Evolutionary conservation across 2,113 vertebrate species (phyloP), one percentile per base, ranked within the genome.

Genomic region (Machaerirhynchus nigripectus): DNA sequence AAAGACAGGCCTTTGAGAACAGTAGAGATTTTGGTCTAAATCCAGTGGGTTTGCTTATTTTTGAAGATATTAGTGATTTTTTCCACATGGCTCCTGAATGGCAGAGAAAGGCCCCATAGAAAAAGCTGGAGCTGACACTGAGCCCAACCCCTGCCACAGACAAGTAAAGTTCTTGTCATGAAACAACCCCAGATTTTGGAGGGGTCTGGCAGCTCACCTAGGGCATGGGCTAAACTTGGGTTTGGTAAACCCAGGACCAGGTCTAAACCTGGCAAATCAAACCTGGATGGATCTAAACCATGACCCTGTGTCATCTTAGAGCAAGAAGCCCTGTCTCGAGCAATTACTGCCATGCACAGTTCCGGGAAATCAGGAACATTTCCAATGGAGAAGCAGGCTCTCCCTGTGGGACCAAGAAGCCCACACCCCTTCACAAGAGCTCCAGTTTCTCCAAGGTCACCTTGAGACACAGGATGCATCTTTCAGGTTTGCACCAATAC

Each of bases 401-500:
- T 9, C 15, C 33, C 30, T 31, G 5, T 44, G 18, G 23, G 31
- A 69, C 56, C 33, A 80, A 68, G 52, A 59, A 47, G 16, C 27
- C 42, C 7, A 35, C 6, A 2, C 35, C 2, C 0, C 28, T 30
- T 75, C 35, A 37, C 1, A 1, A 10, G 19, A n/a, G 31, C 27
- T 49, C 80, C 44, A 8, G 16, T 61, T 84, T 85, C 56, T 56
- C 47, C 40, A 49, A 7, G 5, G 10, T n/a, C 10, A 24, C 39
- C 37, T 35, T n/a, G 33, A 65, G 63, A 60, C 1, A 10, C 73
- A 84, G 21, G 50, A 9, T 64, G 13, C 17, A 18, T 44, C 60
- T 57, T 63, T 16, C 53, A 22, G 10, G 14, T 46, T 42, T 52
- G 57, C 75, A 53, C 46, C 27, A 59, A 21, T 50, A 21, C 68